Base-by-base conservation (phyloP, 2,797 vertebrate species). In the Merluccius polli region DNA sequence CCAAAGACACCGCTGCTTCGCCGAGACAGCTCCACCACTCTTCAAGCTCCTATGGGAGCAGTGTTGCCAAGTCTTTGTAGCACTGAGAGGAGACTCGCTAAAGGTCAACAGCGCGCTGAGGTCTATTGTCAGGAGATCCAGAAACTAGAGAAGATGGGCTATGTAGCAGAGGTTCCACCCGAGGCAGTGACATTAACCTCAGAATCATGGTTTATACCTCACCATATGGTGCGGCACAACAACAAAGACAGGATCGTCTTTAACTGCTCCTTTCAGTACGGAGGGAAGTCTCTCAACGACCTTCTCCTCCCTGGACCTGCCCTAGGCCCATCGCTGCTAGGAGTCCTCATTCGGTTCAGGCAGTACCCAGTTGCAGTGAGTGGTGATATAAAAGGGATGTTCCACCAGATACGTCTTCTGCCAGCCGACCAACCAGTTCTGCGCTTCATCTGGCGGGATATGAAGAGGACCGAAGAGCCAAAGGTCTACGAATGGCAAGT, bases 291-390 rank as follows among this genome's bases (percentile, higher is more conserved):
- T 15, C 5, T 78, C 0, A 81, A 82, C 10, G 59, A 79, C 35
- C 69, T 71, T 13, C 69, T 81, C 59, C 59, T 65, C 18, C 59
- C 59, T 27, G 59, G 59, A 65, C 59, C 59, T 2, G n/a, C 59
- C 4, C 11, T 65, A n/a, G 59, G 6, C 4, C 21, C 81, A 15
- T 72, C 3, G 2, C 52, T 79, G 8, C 11, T 82, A 3, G 65
- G 78, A 35, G 75, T 79, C 7, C 63, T 79, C 2, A 69, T 79
- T 0, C n/a, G 75, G 2, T 82, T 82, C 73, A 27, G 78, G 13
- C 73, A 77, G 27, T 36, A 77, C 2, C 33, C 52, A 12, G 35
- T 73, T 1, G 73, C 77, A 7, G 52, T 79, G 7, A 79, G 75
- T 2, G 73, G 44, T 79, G 1, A 70, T 77, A 24, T 77, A 6